Evolutionary conservation across 2,113 vertebrate species (phyloP).

Genomic region (Eidolon helvum): DNA sequence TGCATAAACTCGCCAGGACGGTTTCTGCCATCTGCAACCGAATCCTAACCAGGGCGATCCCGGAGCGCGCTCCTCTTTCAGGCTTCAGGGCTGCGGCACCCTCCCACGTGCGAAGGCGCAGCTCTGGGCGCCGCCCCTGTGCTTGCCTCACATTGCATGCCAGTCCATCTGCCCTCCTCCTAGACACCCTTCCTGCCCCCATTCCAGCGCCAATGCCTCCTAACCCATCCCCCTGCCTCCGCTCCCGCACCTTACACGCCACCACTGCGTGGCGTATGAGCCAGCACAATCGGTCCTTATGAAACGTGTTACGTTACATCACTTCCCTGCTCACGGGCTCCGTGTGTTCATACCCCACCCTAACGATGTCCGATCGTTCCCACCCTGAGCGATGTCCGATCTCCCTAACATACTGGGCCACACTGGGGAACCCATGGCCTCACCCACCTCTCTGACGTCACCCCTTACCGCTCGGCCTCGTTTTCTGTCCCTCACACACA

Average conservation of each 20-base stretch:
- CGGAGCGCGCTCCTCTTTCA: background rate
- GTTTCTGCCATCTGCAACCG: no score
- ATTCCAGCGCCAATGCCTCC: rapidly evolving
- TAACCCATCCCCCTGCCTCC: no score
- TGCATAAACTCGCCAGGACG: no score
- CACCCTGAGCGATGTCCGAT: no score
- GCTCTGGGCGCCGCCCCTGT: rapidly evolving
- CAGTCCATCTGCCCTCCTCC: no score
- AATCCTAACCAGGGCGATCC: rapidly evolving
- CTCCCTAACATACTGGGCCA: no score
- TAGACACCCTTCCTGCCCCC: background rate
- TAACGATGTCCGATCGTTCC: no score
- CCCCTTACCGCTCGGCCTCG: background rate
- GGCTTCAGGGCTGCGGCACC: rapidly evolving
- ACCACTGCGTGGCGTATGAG: rapidly evolving
- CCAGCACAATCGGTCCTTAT: no score
- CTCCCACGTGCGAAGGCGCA: background rate
- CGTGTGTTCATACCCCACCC: background rate
- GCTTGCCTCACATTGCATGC: no score
- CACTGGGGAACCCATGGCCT: rapidly evolving
- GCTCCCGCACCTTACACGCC: background rate
- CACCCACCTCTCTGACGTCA: rapidly evolving
- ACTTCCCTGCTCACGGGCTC: no score
- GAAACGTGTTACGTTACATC: background rate
- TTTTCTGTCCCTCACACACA: background rate